Percentiles rank a stretch among this genome's conserved stretches.
Evolutionary conservation across 2,888 invertebrate species (phyloP).

Genomic region (Agapostemon virescens): DNA sequence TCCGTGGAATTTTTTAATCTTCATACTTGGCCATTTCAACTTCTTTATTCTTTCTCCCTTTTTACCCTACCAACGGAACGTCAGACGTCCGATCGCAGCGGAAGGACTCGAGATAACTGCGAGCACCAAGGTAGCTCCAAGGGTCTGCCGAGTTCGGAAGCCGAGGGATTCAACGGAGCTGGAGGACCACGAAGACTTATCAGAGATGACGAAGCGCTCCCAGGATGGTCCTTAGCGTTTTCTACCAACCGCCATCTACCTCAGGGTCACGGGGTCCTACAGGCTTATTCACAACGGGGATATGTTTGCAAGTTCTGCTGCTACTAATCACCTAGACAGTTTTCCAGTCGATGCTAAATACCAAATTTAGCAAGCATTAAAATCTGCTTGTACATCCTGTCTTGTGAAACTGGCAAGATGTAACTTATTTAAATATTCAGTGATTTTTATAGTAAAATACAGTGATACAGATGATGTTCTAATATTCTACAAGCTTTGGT

Average conservation of each 20-base stretch:
- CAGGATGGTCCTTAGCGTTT: conserved; percentile 76
- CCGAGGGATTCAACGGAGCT: conserved; percentile 59
- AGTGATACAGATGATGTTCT: too few relatives aligned
- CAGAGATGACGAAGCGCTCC: conserved; percentile 78
- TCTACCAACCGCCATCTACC: conserved; percentile 58
- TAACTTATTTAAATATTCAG: too few relatives aligned
- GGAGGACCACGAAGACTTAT: conserved; percentile 73
- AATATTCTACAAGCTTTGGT: too few relatives aligned
- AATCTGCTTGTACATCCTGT: too few relatives aligned
- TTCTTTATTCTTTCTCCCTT: conserved; percentile 32
- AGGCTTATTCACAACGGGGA: conserved; percentile 45
- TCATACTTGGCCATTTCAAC: conserved; percentile 5
- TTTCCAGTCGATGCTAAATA: conserved; percentile 23
- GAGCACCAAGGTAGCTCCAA: conserved; percentile 49
- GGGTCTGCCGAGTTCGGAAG: conserved; percentile 57
- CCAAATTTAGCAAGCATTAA: too few relatives aligned
- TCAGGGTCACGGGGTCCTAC: conserved; percentile 37
- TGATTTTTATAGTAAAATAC: too few relatives aligned
- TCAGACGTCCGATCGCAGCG: conserved; percentile 57
- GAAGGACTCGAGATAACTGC: conserved; percentile 66
- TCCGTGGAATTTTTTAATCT: conserved; percentile 61
- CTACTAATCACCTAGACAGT: conserved; percentile 42
- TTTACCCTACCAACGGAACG: conserved; percentile 39
- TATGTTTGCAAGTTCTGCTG: conserved; percentile 45
- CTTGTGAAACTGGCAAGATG: too few relatives aligned